A percentile compares a stretch with the other conserved stretches of the same genome.
Evolutionary conservation across 2,888 invertebrate genomes (phyloP).

Genomic region (Strigamia maritima): DNA sequence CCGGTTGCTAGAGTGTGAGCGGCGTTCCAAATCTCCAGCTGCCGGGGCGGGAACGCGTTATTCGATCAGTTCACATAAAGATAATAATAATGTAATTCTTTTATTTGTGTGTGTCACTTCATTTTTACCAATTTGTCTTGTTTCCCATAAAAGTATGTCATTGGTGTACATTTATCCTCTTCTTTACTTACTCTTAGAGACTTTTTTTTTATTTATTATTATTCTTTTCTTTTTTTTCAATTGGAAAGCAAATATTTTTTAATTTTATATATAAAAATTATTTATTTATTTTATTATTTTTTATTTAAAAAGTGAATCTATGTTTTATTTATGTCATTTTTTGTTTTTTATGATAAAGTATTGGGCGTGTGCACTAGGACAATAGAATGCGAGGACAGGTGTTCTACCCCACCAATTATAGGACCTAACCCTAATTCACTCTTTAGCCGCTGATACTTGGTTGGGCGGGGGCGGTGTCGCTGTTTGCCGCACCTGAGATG

Average conservation of each 20-base stretch:
- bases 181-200: background rate
- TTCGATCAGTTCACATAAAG: constrained; percentile 28
- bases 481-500: constrained; percentile 1
- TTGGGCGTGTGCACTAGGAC: background rate
- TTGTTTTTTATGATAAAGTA: constrained; percentile 15
- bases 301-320: background rate
- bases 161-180: background rate
- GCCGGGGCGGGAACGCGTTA: constrained; percentile 28
- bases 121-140: constrained; percentile 25
- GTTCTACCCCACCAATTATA: constrained; percentile 22
- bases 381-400: constrained; percentile 34
- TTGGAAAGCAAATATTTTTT: background rate
- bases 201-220: background rate
- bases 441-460: background rate
- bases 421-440: constrained; percentile 25
- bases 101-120: constrained; percentile 33
- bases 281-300: background rate
- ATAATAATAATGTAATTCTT: constrained; percentile 30
- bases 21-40: constrained; percentile 34
- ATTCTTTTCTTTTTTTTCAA: background rate
- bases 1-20: background rate
- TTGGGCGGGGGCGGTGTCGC: constrained; percentile 19
- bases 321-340: constrained; percentile 28
- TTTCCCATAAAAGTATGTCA: constrained; percentile 6
- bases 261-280: background rate